Evolutionary conservation across 2,113 vertebrate species (phyloP).

Genomic region (Paramormyrops kingsleyae): DNA sequence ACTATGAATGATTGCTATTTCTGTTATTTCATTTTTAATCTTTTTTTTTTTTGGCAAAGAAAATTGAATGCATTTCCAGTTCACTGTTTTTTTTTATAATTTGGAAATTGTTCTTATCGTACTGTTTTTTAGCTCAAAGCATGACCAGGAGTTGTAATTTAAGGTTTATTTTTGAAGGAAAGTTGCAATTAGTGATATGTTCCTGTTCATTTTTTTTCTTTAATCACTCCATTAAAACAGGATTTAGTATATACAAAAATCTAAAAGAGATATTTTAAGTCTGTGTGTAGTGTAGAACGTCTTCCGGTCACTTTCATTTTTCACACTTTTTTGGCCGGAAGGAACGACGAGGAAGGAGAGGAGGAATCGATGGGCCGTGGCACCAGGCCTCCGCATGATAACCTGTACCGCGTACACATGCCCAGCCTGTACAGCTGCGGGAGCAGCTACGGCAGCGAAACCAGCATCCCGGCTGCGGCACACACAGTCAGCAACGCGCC

Average conservation of each 20-base stretch:
- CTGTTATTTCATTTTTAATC: background rate
- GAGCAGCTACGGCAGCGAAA: conserved; percentile 95
- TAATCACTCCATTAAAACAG: background rate
- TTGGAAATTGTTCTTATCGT: background rate
- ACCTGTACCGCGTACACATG: conserved; percentile 97
- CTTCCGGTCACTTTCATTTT: conserved; percentile 36
- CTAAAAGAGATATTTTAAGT: background rate
- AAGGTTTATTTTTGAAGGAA: background rate
- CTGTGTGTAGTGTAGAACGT: background rate
- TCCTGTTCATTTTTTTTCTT: background rate
- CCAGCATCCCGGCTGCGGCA: conserved; percentile 88
- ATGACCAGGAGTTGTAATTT: background rate
- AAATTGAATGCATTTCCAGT: background rate
- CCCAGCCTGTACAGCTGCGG: conserved; percentile 97
- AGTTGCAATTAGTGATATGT: background rate
- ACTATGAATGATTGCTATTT: conserved; percentile 7
- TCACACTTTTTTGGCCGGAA: conserved; percentile 40
- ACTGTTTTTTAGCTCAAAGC: background rate
- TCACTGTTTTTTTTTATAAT: background rate
- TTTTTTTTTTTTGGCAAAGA: background rate
- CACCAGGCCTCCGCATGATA: conserved; percentile 82
- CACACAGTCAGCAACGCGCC: conserved; percentile 98
- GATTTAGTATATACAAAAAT: background rate
- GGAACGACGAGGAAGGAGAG: conserved; percentile 81
- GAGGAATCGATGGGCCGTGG: conserved; percentile 78